Evolutionary conservation across 1,140 invertebrate species (phyloP), one percentile per base, ranked within the genome.

Genomic region (Pseudomyrmex concolor): DNA sequence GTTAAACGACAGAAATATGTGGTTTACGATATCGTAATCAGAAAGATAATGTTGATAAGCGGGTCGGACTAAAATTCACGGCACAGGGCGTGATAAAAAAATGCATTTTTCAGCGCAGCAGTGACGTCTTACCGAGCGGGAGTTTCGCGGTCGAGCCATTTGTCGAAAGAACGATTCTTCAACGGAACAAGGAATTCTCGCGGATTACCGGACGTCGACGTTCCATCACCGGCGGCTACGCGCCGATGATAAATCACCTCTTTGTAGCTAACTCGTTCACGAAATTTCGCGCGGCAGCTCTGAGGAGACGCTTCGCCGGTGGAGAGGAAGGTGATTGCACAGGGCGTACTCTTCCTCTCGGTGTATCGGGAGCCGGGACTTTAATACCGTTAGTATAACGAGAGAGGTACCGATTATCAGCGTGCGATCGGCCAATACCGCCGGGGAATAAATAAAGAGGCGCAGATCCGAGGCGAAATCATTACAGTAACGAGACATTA

Each of bases 401-500:
- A 89, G 87, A 89, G 87, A 83, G 84, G 86, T 74, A 64, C 66
- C 84, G 60, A 67, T 62, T 89, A 89, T 89, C 86, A 60, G 85
- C 50, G 50, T 84, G 54, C 85, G 85, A 87, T 87, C 87, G 87
- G 84, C 87, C 87, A 89, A 89, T 89, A 89, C 83, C 71, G 83
- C 83, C 83, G 82, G 64, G 72, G 86, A 88, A 89, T 89, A 89
- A 87, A 87, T 89, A 83, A 88, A 89, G 87, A 87, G 87, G 87
- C 87, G 86, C 88, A 85, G 87, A 89, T 88, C 84, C 87, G 77
- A 88, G 86, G 87, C 84, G 84, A 88, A 89, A 89, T 89, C 87
- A 86, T 89, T 89, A 89, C 80, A 66, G 86, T 89, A 89, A 89
- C 87, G 87, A 89, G 87, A 89, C 87, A 89, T 89, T 89, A 89